These are phyloP conservation scores for Andrena fulva DNA, from an alignment of 2,888 invertebrate species.

Conservation along the genomic window DNA sequence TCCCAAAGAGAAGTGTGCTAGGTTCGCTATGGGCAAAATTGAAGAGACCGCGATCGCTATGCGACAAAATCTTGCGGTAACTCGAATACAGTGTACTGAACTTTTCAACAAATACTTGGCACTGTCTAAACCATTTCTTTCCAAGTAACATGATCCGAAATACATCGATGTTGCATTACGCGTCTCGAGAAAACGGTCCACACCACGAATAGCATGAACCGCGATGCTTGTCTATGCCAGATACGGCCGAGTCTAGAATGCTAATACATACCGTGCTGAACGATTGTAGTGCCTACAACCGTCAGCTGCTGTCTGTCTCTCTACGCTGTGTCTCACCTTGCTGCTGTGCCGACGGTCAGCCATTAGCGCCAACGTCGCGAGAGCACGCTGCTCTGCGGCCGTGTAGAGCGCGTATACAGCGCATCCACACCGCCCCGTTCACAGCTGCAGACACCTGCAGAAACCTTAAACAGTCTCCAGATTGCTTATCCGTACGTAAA, in stretches of 20 bases:
- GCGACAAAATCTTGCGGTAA: constrained; percentile 9
- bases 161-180: not conserved
- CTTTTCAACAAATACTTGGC: not conserved
- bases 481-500: constrained; percentile 81
- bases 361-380: constrained; percentile 74
- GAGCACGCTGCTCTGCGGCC: constrained; percentile 75
- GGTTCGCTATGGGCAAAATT: not conserved
- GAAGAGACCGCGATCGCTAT: constrained; percentile 14
- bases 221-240: constrained; percentile 21
- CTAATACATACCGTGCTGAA: constrained; percentile 83
- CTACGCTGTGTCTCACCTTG: constrained; percentile 85
- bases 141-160: not conserved
- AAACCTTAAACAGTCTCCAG: constrained; percentile 85
- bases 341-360: constrained; percentile 79
- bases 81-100: constrained; percentile 12
- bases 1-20: constrained; percentile 3
- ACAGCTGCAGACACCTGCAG: constrained; percentile 81
- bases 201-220: constrained; percentile 11
- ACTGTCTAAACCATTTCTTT: not conserved
- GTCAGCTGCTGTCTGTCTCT: constrained; percentile 81
- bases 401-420: constrained; percentile 77
- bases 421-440: constrained; percentile 75
- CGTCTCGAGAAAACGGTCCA: not conserved
- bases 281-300: constrained; percentile 79
- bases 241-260: constrained; percentile 56